phyloP scores from a whole-genome alignment of 2,888 invertebrate species.

The Unio pictorum region DNA sequence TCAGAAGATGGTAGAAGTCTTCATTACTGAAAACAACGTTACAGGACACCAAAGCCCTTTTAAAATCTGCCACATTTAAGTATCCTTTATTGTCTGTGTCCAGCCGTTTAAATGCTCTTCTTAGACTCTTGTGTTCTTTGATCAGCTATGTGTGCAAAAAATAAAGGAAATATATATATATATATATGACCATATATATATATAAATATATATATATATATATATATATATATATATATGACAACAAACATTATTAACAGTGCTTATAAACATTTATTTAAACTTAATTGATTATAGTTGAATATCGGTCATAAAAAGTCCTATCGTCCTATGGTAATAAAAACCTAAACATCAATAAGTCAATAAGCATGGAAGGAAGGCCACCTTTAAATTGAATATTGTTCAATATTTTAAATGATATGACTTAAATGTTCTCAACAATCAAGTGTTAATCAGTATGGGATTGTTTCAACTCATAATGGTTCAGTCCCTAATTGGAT shows the following conservation, averaged over 20 bases:
- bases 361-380: too few species aligned
- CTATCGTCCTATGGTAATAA: too few species aligned
- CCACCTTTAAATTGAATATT: too few species aligned
- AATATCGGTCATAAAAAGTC: too few species aligned
- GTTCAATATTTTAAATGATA: too few species aligned
- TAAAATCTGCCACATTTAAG: slow-evolving; percentile 50
- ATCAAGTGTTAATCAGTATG: too few species aligned
- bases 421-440: too few species aligned
- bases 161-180: slow-evolving; percentile 1
- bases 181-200: slow-evolving; percentile 3
- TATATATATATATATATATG: background rate
- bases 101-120: slow-evolving; percentile 54
- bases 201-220: background rate
- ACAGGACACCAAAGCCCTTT: slow-evolving; percentile 39
- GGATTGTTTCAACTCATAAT: too few species aligned
- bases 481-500: too few species aligned
- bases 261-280: too few species aligned
- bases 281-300: too few species aligned
- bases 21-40: slow-evolving; percentile 51
- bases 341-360: too few species aligned
- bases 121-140: slow-evolving; percentile 50
- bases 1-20: slow-evolving; percentile 58
- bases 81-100: slow-evolving; percentile 50
- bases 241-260: background rate
- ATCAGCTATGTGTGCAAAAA: slow-evolving; percentile 44